phyloP scores from a whole-genome alignment of 2,113 vertebrate species.

The Chaetops frenatus region DNA sequence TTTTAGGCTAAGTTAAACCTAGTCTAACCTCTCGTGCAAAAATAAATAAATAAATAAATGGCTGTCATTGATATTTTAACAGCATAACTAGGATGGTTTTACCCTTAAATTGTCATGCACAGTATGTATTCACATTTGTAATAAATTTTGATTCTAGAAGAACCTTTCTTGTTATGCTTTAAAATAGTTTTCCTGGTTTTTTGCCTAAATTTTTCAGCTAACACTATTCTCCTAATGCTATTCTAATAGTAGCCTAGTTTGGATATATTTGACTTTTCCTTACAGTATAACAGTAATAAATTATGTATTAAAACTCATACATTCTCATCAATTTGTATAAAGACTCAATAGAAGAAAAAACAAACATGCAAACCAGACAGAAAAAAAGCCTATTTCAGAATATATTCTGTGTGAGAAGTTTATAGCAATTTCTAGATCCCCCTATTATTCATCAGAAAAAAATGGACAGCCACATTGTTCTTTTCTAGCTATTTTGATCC shows the following conservation, averaged over 20 bases:
- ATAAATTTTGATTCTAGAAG: background rate
- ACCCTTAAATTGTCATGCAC: background rate
- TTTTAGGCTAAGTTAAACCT: background rate
- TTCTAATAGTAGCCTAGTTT: background rate
- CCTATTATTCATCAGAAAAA: background rate
- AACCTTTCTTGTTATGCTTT: background rate
- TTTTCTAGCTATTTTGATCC: background rate
- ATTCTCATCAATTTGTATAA: background rate
- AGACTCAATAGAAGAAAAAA: background rate
- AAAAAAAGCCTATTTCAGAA: background rate
- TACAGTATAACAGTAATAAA: background rate
- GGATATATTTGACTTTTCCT: background rate
- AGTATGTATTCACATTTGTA: background rate
- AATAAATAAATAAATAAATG: too few species aligned
- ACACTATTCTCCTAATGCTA: background rate
- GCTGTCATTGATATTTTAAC: background rate
- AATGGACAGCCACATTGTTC: background rate
- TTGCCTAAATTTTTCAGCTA: background rate
- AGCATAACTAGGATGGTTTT: rapidly evolving
- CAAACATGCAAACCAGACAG: background rate
- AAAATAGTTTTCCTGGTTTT: background rate
- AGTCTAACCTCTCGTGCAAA: background rate
- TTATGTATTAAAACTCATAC: background rate
- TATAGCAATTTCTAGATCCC: background rate
- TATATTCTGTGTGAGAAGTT: rapidly evolving